Base-by-base conservation (phyloP, 2,113 vertebrate genomes). In the Bostrychus sinensis region DNA sequence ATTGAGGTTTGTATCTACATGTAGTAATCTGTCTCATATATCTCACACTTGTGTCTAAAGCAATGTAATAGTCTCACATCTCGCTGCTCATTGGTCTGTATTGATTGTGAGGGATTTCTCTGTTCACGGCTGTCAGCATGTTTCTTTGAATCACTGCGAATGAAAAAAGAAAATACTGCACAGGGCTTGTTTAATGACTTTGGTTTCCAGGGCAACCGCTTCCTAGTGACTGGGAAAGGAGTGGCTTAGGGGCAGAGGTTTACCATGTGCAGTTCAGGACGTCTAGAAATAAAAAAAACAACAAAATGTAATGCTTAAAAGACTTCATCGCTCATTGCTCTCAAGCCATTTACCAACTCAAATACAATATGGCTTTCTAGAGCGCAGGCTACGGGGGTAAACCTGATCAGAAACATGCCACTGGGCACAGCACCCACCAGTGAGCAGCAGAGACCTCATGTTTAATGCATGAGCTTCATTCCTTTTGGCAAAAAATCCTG, bases 181-280 rank as follows among this genome's bases (percentile, higher is more conserved):
- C 89, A 74, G 72, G 79, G 86, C 81, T 87, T 90, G 63, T 90
- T 92, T 91, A 92, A 92, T 90, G 89, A 90, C 37, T 81, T 10
- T 3, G 61, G 91, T 93, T 93, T 82, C 90, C 81, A 86, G 85
- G 82, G 92, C 70, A 93, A 93, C 91, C 78, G 86, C 77, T 83
- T 91, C 85, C 84, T 80, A 72, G 87, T 46, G 72, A 70, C 17
- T 32, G 20, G 36, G 76, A 63, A 63, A 68, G 72, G 72, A 78
- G 85, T 17, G 72, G 80, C 57, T 76, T 19, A 51, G 53, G 77
- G 38, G 39, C 51, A 71, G 55, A 61, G 70, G 60, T 71, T 73
- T 58, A 42, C 19, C 69, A 28, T 43, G 32, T 28, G 13, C 28
- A 7, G 25, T n/a, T 46, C 55, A 46, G 66, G 46, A 56, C 16